Base-by-base conservation (phyloP, 2,888 invertebrate genomes). In the Teleiodes luculella region DNA sequence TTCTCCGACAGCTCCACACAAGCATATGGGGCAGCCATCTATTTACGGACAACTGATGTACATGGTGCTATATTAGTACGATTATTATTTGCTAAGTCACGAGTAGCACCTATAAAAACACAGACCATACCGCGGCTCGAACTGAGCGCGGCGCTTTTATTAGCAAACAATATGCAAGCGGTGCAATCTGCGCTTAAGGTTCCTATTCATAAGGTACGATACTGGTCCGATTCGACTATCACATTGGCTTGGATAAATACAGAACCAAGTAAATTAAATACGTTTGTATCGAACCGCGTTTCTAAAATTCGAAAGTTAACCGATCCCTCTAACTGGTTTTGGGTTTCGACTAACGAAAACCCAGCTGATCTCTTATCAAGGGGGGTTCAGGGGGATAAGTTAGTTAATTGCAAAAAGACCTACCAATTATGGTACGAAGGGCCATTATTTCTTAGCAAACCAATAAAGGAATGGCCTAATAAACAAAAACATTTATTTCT, bases 31-130 rank as follows among this genome's bases (percentile, higher is more conserved):
- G 31, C 39, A 6, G 16, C 39, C 16, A 39, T 39, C 7, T 16
- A 39, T 16, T 3, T 39, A 14, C 39, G 39, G 4, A 14, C 39
- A 3, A 39, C 16, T 6, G 16, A 39, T 10, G 4, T 3, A 3
- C 4, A 10, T 4, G 39, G 39, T 5, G 3, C 3, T 5, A 7
- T 14, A 11, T 10, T 39, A 11, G 14, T 18, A 18, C 48, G 24
- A 11, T 43, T 43, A 24, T 31, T 43, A 14, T 45, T 33, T 14
- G 8, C 35, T n/a, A 45, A 36, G 8, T 45, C 52, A 18, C 33
- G 46, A 24, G 36, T 52, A 18, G 45, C 45, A 35, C n/a, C n/a
- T n/a, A n/a, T n/a, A n/a, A 33, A 45, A 28, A 36, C 18, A 14
- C 39, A 52, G 46, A 53, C 53, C 5, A 39, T 39, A n/a, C 39